Evolutionary conservation across 2,888 invertebrate genomes (phyloP).

Genomic region (Tetragonula carbonaria): DNA sequence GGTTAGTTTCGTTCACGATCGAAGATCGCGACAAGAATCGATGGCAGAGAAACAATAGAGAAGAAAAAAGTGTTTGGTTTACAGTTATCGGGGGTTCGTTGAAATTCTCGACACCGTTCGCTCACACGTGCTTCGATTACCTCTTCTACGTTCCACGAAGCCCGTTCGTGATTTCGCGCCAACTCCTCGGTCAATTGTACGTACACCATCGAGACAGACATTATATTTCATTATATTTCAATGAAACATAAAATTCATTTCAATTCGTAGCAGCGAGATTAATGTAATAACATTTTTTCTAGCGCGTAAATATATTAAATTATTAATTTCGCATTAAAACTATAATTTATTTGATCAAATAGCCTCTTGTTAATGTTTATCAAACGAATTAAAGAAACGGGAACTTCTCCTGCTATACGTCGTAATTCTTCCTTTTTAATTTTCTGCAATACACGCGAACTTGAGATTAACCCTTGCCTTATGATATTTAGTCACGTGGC

Average conservation of each 20-base stretch:
- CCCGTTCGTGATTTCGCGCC: slow-evolving; percentile 53
- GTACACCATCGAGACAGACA: not conserved
- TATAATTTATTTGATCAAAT: too few relatives aligned
- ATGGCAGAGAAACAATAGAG: slow-evolving; percentile 32
- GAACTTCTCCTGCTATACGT: not conserved
- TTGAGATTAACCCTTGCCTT: slow-evolving; percentile 4
- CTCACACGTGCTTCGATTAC: slow-evolving; percentile 65
- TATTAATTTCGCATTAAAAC: not conserved
- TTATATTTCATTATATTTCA: slow-evolving; percentile 8
- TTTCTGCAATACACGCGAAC: not conserved
- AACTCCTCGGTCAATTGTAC: slow-evolving; percentile 44
- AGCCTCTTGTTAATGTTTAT: not conserved
- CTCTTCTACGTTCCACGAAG: slow-evolving; percentile 47
- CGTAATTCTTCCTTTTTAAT: not conserved
- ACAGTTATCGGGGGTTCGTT: slow-evolving; percentile 68
- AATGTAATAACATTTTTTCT: too few relatives aligned
- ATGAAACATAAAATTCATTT: not conserved
- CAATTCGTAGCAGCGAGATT: not conserved
- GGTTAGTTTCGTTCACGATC: not conserved
- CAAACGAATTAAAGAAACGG: not conserved
- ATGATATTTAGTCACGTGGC: not conserved
- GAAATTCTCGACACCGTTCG: slow-evolving; percentile 58
- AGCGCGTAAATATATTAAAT: not conserved
- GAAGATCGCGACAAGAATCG: slow-evolving; percentile 7
- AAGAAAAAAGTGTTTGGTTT: slow-evolving; percentile 54